Conservation (phyloP, 2,113 vertebrate species). For the Percina caprodes region DNA sequence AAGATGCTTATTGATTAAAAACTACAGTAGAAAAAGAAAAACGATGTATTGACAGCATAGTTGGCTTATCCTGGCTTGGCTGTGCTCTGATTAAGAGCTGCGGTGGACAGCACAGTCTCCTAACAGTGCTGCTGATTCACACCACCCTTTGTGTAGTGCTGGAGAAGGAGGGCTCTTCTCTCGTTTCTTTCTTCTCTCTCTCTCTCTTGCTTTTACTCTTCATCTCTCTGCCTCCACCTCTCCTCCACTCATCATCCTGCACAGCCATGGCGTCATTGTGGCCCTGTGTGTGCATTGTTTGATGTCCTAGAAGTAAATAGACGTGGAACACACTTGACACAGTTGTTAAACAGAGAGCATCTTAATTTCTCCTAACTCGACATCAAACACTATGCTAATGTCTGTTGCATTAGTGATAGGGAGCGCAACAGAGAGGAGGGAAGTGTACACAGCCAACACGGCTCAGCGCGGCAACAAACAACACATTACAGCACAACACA, state of each 20-base stretch:
- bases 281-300: constrained; percentile 78
- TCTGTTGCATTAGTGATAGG: constrained; percentile 81
- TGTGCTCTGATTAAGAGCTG: constrained; percentile 46
- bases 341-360: constrained; percentile 82
- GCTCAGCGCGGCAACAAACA: neutral
- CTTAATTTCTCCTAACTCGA: constrained; percentile 84
- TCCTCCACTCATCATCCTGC: constrained; percentile 73
- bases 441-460: constrained; percentile 45
- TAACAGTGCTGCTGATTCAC: constrained; percentile 46
- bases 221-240: constrained; percentile 82
- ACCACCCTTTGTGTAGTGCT: constrained; percentile 24
- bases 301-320: constrained; percentile 85
- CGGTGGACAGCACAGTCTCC: constrained; percentile 30
- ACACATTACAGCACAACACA: constrained; percentile 51
- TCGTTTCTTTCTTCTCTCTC: constrained; percentile 70
- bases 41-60: neutral
- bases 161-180: constrained; percentile 25
- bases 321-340: constrained; percentile 83
- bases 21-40: neutral
- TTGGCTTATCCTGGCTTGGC: constrained; percentile 29
- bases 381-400: constrained; percentile 87
- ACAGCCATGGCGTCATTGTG: constrained; percentile 51
- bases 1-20: neutral
- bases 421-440: constrained; percentile 64
- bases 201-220: constrained; percentile 74